Evolutionary conservation across 2,888 invertebrate species (phyloP).

Genomic region (Andrena bicolor): DNA sequence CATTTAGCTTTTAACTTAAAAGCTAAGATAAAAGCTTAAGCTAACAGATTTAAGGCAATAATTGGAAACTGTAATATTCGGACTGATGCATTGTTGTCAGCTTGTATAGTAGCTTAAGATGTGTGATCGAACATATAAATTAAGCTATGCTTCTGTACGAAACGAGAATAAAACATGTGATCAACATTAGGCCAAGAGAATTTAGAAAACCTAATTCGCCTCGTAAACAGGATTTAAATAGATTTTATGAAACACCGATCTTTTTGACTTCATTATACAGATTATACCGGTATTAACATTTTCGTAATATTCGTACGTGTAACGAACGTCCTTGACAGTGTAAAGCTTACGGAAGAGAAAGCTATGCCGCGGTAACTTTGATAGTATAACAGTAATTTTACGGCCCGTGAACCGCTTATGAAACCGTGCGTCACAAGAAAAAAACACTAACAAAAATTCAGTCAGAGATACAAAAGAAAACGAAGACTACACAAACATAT

Average conservation of each 20-base stretch:
- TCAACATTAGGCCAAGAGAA: neutral
- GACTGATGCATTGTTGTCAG: slow-evolving; percentile 4
- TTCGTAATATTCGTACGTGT: neutral
- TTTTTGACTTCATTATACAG: neutral
- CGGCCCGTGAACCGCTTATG: neutral
- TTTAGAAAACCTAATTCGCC: no score
- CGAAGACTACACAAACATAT: neutral
- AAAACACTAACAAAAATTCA: neutral
- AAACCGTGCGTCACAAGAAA: neutral
- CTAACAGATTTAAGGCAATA: neutral
- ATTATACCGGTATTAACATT: slow-evolving; percentile 1
- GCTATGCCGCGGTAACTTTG: slow-evolving; percentile 7
- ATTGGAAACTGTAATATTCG: slow-evolving; percentile 19
- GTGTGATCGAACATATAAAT: slow-evolving; percentile 20
- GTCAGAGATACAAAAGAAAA: neutral
- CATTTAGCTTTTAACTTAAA: neutral
- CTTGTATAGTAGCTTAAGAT: slow-evolving; percentile 12
- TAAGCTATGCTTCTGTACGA: slow-evolving; percentile 22
- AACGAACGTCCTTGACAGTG: slow-evolving; percentile 8
- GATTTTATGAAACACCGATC: neutral
- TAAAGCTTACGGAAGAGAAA: slow-evolving; percentile 41
- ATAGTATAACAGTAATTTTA: slow-evolving; percentile 28
- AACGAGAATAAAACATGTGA: slow-evolving; percentile 25
- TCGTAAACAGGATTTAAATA: neutral
- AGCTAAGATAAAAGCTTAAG: neutral